Base-by-base conservation (phyloP, 2,888 invertebrate species). In the Mylabris sibirica region DNA sequence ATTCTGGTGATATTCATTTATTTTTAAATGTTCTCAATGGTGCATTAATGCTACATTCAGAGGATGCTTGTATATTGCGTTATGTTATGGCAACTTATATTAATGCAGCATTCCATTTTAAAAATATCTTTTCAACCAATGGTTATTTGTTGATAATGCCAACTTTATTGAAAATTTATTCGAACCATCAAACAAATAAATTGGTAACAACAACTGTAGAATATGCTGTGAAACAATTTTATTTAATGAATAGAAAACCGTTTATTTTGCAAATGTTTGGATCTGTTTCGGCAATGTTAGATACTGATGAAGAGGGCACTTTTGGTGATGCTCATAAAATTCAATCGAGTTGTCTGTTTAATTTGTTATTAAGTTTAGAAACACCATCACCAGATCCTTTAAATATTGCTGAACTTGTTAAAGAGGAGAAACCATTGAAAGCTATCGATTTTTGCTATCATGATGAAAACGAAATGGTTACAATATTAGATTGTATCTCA, bases 251-350 rank as follows among this genome's bases (percentile, higher is more conserved):
- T 82, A 90, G 99, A 63, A 99, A 99, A 82, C 99, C 99, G 1
- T 99, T 99, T 81, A 96, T 99, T 77, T 87, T 99, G 64, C 98
- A 99, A 89, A 97, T 99, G 97, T 99, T 99, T 86, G 99, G 99
- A 1, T 97, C 98, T 3, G 95, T 98, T 0, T 98, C 99, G 0
- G 96, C 97, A 1, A 95, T 98, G 81, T 87, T 99, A 77, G 98
- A 99, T 82, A 96, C 95, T 0, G 95, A 95, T 78, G 94, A 94
- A 80, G 91, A 92, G 74, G 92, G 94, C 38, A 90, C 92, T 4
- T 94, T 92, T 81, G 97, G 97, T 4, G 96, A 97, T 85, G 96
- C 97, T 0, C 96, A 96, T 82, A 95, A 96, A 86, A 96, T 95
- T 81, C 96, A 96, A 82, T 94, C 96, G 0, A 93, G 94, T 80